Evolutionary conservation across 2,113 vertebrate genomes (phyloP).

Genomic region (Budorcas taxicolor): DNA sequence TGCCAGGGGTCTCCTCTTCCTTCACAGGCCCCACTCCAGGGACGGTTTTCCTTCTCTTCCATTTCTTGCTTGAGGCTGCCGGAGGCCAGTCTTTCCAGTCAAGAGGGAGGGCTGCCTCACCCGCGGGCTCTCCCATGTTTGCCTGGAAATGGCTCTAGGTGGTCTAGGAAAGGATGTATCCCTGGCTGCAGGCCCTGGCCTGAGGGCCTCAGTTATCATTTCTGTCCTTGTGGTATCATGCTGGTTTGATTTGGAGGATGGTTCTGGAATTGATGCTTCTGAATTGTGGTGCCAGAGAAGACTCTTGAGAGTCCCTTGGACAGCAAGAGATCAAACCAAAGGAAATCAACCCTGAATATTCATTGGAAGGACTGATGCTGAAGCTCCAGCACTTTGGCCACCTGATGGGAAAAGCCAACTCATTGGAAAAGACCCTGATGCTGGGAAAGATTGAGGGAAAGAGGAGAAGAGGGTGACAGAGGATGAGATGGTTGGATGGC

Average conservation of each 20-base stretch:
- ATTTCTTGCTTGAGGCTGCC: constrained; percentile 54
- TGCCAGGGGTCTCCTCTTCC: constrained; percentile 68
- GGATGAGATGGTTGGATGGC: neutral
- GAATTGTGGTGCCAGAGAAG: neutral
- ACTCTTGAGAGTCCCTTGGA: neutral
- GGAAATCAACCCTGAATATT: neutral
- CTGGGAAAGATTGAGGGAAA: neutral
- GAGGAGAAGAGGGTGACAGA: neutral
- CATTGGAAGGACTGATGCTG: neutral
- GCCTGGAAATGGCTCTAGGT: neutral
- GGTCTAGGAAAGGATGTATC: neutral
- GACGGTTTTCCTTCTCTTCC: constrained; percentile 78
- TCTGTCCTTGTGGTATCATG: neutral
- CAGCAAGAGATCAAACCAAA: neutral
- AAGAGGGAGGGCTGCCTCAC: constrained; percentile 72
- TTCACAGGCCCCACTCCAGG: constrained; percentile 47
- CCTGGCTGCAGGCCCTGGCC: constrained; percentile 68
- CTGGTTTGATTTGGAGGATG: neutral
- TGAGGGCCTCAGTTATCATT: neutral
- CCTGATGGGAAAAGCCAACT: neutral
- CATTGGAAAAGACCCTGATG: neutral
- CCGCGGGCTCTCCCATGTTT: accelerated
- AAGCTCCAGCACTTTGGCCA: neutral
- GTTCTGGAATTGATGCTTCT: neutral
- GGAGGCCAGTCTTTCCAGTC: constrained; percentile 78